A percentile compares a stretch with the other conserved stretches of the same genome.
These are phyloP conservation scores for Junonia oenone DNA, from an alignment of 2,888 invertebrate genomes.

Conservation along the genomic window DNA sequence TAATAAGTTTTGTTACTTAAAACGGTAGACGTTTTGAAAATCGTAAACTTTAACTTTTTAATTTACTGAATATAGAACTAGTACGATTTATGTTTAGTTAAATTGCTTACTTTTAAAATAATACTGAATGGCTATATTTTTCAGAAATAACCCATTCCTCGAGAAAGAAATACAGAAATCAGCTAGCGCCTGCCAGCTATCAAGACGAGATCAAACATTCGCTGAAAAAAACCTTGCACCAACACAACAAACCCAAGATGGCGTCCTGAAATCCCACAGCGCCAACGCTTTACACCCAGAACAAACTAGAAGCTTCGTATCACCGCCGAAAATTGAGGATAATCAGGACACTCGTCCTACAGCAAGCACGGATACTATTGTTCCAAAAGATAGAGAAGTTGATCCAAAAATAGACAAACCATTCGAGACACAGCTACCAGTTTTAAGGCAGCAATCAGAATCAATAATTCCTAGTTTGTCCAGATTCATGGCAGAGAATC, in stretches of 20 bases:
- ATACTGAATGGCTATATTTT: no score
- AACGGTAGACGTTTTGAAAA: no score
- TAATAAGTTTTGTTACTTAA: no score
- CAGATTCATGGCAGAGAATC: slow-evolving; percentile 47
- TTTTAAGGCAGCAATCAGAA: slow-evolving; percentile 56
- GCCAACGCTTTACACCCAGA: slow-evolving; percentile 66
- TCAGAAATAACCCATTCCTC: slow-evolving; percentile 74
- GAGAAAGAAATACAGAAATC: slow-evolving; percentile 83
- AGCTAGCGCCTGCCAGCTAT: slow-evolving; percentile 79
- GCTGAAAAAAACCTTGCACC: slow-evolving; percentile 51
- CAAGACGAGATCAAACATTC: slow-evolving; percentile 57
- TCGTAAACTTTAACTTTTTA: no score
- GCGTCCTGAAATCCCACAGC: slow-evolving; percentile 68
- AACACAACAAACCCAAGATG: slow-evolving; percentile 44
- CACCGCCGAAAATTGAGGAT: slow-evolving; percentile 41
- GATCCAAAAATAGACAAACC: background rate
- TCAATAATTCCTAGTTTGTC: slow-evolving; percentile 53
- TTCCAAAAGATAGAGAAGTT: slow-evolving; percentile 39
- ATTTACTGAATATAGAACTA: no score
- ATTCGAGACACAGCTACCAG: slow-evolving; percentile 2
- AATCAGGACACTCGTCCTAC: slow-evolving; percentile 54
- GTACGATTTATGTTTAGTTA: no score
- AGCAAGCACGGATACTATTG: slow-evolving; percentile 62
- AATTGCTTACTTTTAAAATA: no score
- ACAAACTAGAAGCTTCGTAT: slow-evolving; percentile 33